Evolutionary conservation across 2,888 invertebrate genomes (phyloP), one percentile per base, ranked within the genome.

Genomic region (Pandemis cinnamomeana): DNA sequence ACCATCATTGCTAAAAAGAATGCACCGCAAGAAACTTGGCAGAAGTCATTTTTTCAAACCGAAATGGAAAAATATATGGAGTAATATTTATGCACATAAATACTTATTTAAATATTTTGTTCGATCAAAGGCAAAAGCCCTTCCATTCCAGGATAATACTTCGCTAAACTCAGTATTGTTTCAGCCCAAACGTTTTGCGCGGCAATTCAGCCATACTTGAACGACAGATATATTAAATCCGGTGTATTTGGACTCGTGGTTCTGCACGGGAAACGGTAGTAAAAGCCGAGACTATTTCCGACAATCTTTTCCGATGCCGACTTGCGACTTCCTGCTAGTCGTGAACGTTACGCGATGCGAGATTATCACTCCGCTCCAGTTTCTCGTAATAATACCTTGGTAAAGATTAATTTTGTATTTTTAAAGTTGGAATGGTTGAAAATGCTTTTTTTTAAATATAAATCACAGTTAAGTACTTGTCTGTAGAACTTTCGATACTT

Each of bases 261-360:
- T 6, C 46, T 58, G 71, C 36, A 61, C 67, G 60, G 58, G 67
- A 72, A 72, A 67, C 51, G 61, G 46, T n/a, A 62, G 62, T 42
- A 46, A 62, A 53, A 72, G 60, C 58, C 67, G 68, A 13, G 36
- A 62, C 63, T 13, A 68, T 68, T 68, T 72, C 67, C 63, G 72
- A 68, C 62, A 63, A 68, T 72, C 67, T 72, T 68, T 72, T 72
- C 72, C 72, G 72, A 67, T 68, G 61, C 67, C 62, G 68, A 55
- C 51, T 68, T 36, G 62, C 63, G 15, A 67, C 67, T 48, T 72
- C 72, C 72, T 67, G 62, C 15, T 15, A 53, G 67, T 51, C 42
- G 42, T 42, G 11, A 53, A 64, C n/a, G 67, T 53, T 53, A 53
- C 64, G 53, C 51, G 67, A 67, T 67, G n/a, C 8, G 36, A 67